Percentiles rank a stretch among this genome's conserved stretches.
These are phyloP conservation scores for Todiramphus saurophagus DNA, from an alignment of 2,113 vertebrate species.

Conservation along the genomic window DNA sequence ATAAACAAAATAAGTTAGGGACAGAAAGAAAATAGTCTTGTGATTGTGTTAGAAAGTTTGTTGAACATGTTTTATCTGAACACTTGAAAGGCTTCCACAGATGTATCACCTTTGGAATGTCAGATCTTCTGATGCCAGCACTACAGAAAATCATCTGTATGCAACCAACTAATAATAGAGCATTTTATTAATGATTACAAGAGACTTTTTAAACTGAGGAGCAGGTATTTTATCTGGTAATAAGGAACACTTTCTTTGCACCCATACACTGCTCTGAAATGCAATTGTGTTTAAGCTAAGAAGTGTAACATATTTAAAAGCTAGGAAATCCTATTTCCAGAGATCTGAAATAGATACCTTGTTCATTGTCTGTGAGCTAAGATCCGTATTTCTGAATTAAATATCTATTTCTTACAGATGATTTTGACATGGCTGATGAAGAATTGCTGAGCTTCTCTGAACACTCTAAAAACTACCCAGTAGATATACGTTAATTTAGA, in stretches of 20 bases:
- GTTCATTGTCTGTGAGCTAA: background rate
- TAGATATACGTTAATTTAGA: background rate
- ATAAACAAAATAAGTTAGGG: constrained; percentile 74
- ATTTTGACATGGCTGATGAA: background rate
- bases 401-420: background rate
- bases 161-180: constrained; percentile 56
- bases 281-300: background rate
- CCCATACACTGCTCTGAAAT: background rate
- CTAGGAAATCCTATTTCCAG: background rate
- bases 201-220: background rate
- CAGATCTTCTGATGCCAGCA: constrained; percentile 57
- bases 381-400: background rate
- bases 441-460: background rate
- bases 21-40: constrained; percentile 75
- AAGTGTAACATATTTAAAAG: background rate
- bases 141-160: constrained; percentile 21
- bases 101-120: constrained; percentile 70
- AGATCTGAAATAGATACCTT: background rate
- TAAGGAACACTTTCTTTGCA: background rate
- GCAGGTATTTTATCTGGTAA: background rate
- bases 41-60: constrained; percentile 73
- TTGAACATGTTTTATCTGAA: constrained; percentile 51
- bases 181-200: constrained; percentile 8
- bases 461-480: background rate
- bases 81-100: constrained; percentile 67